Evolutionary conservation across 35 echinoderm and acorn worm species (phyloP).

Genomic region (Apostichopus parvimensis): DNA sequence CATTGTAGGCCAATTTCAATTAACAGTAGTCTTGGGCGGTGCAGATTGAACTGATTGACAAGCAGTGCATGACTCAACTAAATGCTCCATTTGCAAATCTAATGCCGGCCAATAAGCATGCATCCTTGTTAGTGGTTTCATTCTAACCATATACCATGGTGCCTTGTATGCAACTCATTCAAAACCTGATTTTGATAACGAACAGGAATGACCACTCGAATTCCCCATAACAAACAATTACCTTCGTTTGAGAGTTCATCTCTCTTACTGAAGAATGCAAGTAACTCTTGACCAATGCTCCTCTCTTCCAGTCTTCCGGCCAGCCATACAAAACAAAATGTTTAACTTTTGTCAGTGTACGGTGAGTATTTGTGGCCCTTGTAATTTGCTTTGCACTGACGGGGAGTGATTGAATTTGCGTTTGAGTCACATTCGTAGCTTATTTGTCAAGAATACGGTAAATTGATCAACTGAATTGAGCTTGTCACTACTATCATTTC

Average conservation of each 20-base stretch:
- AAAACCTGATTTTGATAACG: neutral
- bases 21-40: neutral
- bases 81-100: neutral
- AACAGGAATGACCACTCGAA: conserved; percentile 6
- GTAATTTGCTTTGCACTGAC: conserved; percentile 15
- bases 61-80: neutral
- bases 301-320: conserved; percentile 36
- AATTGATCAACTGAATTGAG: conserved; percentile 11
- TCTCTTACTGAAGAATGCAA: neutral
- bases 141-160: conserved; percentile 26
- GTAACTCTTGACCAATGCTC: conserved; percentile 13
- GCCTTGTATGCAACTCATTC: neutral
- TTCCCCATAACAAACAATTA: conserved; percentile 38
- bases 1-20: conserved; percentile 5
- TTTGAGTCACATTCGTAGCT: conserved; percentile 44
- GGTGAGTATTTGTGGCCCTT: conserved; percentile 37
- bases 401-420: conserved; percentile 47
- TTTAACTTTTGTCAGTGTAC: conserved; percentile 36
- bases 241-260: conserved; percentile 50
- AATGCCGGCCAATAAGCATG: conserved; percentile 37
- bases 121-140: conserved; percentile 29
- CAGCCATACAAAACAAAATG: conserved; percentile 45
- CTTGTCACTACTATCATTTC: neutral
- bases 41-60: neutral
- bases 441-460: conserved; percentile 38